Percentiles rank a stretch among this genome's conserved stretches.
Evolutionary conservation across 2,113 vertebrate species (phyloP).

Genomic region (Cephalopterus ornatus): DNA sequence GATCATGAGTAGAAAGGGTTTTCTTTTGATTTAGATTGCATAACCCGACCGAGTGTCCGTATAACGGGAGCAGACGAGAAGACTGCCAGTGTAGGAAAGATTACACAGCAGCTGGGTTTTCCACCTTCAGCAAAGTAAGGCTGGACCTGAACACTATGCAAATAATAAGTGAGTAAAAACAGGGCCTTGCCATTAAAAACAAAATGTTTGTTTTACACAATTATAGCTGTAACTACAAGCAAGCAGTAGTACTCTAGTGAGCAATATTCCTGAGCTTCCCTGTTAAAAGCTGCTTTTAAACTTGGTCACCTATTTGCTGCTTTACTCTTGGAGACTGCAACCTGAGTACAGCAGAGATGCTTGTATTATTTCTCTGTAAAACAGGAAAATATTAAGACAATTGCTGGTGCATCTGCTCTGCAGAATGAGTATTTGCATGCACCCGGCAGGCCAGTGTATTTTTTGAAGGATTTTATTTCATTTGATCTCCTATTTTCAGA

Average conservation of each 20-base stretch:
- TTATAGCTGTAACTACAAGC: slow-evolving; percentile 6
- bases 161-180: slow-evolving; percentile 89
- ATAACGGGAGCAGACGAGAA: slow-evolving; percentile 87
- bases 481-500: background rate
- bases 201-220: background rate
- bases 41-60: slow-evolving; percentile 92
- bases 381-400: background rate
- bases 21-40: slow-evolving; percentile 80
- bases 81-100: slow-evolving; percentile 91
- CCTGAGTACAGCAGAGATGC: background rate
- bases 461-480: background rate
- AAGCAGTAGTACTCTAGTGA: background rate
- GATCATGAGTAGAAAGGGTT: slow-evolving; percentile 45
- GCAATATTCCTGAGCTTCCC: background rate
- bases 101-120: slow-evolving; percentile 88
- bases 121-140: slow-evolving; percentile 91
- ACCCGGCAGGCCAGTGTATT: background rate
- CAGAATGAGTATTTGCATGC: background rate
- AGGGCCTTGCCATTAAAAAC: slow-evolving; percentile 22
- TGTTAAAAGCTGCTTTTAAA: background rate
- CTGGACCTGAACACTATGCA: slow-evolving; percentile 89
- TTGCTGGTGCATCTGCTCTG: slow-evolving; percentile 3
- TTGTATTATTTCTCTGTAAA: background rate
- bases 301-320: background rate
- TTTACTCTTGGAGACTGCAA: background rate